Conservation (phyloP, 2,888 invertebrate genomes). For the Ectropis crepuscularia region DNA sequence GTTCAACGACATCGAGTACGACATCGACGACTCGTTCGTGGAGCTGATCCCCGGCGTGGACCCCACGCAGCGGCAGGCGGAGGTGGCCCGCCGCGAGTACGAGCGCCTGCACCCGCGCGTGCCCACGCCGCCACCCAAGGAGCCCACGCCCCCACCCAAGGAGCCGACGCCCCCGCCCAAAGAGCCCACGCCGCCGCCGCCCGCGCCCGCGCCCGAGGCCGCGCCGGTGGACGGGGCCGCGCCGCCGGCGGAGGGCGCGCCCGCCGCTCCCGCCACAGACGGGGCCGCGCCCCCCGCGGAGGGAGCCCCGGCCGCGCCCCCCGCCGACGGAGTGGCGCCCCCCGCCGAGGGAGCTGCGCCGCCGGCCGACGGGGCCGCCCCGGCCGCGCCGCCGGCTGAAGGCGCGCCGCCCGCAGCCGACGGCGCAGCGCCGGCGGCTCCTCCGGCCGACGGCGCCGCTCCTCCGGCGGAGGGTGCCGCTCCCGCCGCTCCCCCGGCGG, state of each 20-base stretch:
- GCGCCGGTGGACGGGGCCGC: constrained; percentile 32
- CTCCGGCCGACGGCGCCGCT: constrained; percentile 52
- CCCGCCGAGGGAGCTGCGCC: constrained; percentile 53
- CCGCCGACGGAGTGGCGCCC: constrained; percentile 56
- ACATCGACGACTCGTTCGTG: constrained; percentile 96
- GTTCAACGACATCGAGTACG: constrained; percentile 96
- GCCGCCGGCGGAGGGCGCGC: constrained; percentile 38
- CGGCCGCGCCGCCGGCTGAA: constrained; percentile 53
- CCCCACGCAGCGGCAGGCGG: constrained; percentile 69
- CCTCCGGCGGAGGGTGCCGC: constrained; percentile 46
- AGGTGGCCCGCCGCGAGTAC: constrained; percentile 48
- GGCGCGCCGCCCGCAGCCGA: constrained; percentile 51
- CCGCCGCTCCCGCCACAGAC: constrained; percentile 42
- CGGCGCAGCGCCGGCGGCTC: constrained; percentile 44
- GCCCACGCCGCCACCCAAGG: constrained; percentile 51
- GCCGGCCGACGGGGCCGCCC: constrained; percentile 53
- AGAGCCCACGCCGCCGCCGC: constrained; percentile 18
- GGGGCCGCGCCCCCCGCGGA: constrained; percentile 52
- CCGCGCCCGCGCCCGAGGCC: constrained; percentile 39
- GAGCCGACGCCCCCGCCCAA: constrained; percentile 36
- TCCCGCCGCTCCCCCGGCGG: constrained; percentile 52
- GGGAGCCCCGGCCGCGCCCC: constrained; percentile 43
- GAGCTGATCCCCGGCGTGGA: constrained; percentile 88
- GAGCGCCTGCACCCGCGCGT: constrained; percentile 36
- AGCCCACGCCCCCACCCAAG: constrained; percentile 42